phyloP scores from a whole-genome alignment of 2,797 vertebrate genomes.

The Mormyrus proboscirostris region DNA sequence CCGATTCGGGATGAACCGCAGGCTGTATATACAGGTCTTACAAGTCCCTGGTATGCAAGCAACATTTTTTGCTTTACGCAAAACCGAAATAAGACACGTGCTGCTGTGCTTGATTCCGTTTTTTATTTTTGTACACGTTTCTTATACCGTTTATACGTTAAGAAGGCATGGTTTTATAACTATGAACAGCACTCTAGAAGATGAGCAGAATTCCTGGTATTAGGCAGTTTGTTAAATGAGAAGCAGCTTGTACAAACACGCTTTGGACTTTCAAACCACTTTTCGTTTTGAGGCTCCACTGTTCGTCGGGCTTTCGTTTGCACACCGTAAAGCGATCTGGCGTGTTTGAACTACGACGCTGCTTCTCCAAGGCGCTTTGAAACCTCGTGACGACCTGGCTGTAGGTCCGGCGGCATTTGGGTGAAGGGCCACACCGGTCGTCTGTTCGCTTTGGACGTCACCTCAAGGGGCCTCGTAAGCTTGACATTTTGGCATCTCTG shows the following conservation, averaged over 20 bases:
- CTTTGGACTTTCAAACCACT: neutral
- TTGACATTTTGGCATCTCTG: neutral
- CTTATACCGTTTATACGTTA: neutral
- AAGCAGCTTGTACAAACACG: constrained; percentile 24
- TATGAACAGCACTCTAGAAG: neutral
- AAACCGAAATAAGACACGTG: neutral
- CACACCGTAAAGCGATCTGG: neutral
- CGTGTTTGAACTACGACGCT: neutral
- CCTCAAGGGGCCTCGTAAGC: neutral
- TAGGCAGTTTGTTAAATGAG: constrained; percentile 24
- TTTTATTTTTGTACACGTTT: too few relatives aligned
- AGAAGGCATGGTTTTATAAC: neutral
- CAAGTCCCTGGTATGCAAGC: neutral
- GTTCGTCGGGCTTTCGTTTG: neutral
- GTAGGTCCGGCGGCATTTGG: neutral
- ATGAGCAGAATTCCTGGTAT: neutral
- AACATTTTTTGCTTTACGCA: neutral
- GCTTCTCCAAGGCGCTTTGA: neutral
- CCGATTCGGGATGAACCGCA: neutral
- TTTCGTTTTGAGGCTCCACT: neutral
- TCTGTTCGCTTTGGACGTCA: neutral
- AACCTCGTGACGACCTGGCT: neutral
- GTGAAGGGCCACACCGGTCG: neutral
- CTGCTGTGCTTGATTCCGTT: neutral
- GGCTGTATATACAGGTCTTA: neutral